Percentiles rank a stretch among this genome's conserved stretches.
phyloP scores from a whole-genome alignment of 2,888 invertebrate species.

The Aricia artaxerxes region DNA sequence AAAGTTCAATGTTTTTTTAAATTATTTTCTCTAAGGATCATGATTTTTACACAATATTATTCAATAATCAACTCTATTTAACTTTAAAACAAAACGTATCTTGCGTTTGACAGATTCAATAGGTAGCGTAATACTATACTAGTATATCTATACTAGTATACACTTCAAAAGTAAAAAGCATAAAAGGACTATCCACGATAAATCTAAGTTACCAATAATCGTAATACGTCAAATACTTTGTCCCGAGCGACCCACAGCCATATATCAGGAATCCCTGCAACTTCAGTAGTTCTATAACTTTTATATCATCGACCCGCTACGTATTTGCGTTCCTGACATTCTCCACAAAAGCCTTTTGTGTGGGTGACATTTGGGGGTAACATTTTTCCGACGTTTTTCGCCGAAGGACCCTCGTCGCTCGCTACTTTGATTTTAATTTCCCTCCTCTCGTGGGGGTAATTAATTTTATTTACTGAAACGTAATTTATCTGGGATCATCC shows the following conservation, averaged over 20 bases:
- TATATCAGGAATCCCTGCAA: not conserved
- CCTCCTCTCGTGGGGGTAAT: not conserved
- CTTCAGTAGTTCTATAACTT: not conserved
- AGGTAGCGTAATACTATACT: too few relatives aligned
- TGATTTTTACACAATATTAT: too few relatives aligned
- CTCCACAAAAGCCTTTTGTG: not conserved
- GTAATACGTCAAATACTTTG: not conserved
- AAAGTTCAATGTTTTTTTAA: too few relatives aligned
- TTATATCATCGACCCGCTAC: not conserved
- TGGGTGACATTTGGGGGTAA: not conserved
- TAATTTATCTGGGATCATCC: not conserved
- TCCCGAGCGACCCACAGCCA: conserved; percentile 3
- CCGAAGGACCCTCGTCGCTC: not conserved
- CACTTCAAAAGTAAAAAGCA: not conserved
- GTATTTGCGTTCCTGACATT: not conserved
- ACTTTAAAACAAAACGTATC: too few relatives aligned
- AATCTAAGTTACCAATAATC: not conserved
- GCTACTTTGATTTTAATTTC: not conserved
- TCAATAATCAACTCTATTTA: too few relatives aligned
- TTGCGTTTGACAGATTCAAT: too few relatives aligned
- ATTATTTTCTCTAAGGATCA: too few relatives aligned
- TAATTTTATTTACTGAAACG: conserved; percentile 1
- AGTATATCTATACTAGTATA: not conserved
- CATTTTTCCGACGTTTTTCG: conserved; percentile 10
- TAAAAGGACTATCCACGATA: not conserved